Base-by-base conservation (phyloP, 2,888 invertebrate species). In the Neoscelio sp. region DNA sequence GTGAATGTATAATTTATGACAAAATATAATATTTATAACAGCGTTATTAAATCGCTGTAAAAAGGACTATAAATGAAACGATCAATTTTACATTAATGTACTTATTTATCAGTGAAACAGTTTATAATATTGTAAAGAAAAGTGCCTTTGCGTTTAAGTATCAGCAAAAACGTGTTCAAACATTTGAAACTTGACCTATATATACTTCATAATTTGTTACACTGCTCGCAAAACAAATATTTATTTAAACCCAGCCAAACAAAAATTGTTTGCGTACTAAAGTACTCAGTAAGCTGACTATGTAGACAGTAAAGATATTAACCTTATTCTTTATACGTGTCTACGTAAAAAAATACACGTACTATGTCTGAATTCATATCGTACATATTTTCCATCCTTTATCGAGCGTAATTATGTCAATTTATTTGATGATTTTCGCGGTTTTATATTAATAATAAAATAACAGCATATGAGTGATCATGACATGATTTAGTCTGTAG, bases 401-500 rank as follows among this genome's bases (percentile, higher is more conserved):
- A 48, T 48, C 30, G 17, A 28, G 2, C n/a, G 28, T 17, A 15
- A 48, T 28, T 17, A 15, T 30, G 28, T 13, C 6, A 48, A 48
- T 48, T 48, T 48, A 48, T 33, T 5, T 33, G 33, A 20, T 20
- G 10, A 20, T 35, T 54, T 20, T 0, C 26, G 13, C 7, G 35
- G 35, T 35, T 35, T 35, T 12, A 17, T 54, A 20, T 35, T 54
- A 35, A n/a, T n/a, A n/a, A n/a, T 33, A 18, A 35, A 20, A 54
- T 54, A 35, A 54, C 8, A 35, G n/a, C n/a, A n/a, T n/a, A n/a
- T n/a, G n/a, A 33, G 56, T 56, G 40, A 56, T 40, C 40, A 23
- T 26, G 40, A 40, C 40, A 26, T 23, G 26, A 35, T 56, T 38
- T 56, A 56, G 40, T 56, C 56, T 17, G 28, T 40, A 38, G 7